Conservation (phyloP, 2,888 invertebrate species). For the Eupsilia transversa region DNA sequence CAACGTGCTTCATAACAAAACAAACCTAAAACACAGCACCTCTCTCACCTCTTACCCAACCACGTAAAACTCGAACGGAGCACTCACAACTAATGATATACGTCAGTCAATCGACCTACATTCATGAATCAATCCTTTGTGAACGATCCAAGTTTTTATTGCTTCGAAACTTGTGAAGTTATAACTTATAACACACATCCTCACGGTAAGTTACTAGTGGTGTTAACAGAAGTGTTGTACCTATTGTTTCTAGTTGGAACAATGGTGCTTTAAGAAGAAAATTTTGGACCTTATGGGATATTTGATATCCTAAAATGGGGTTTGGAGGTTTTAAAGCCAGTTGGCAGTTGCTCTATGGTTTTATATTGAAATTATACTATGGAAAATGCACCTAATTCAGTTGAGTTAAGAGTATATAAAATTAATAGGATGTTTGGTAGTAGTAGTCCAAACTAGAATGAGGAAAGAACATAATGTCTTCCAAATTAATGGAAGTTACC, state of each 20-base stretch:
- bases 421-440: background rate
- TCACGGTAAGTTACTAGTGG: slow-evolving; percentile 22
- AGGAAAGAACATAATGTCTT: background rate
- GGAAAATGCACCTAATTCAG: background rate
- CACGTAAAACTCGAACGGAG: background rate
- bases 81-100: slow-evolving; percentile 36
- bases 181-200: background rate
- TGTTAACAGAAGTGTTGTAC: slow-evolving; percentile 22
- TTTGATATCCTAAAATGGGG: too few relatives aligned
- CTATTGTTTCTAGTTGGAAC: slow-evolving; percentile 18
- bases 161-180: slow-evolving; percentile 8
- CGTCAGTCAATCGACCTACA: slow-evolving; percentile 30
- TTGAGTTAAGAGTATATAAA: background rate
- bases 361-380: too few relatives aligned
- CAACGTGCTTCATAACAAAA: background rate
- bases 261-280: slow-evolving; percentile 15
- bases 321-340: too few relatives aligned
- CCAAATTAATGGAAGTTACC: too few relatives aligned
- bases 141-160: slow-evolving; percentile 30
- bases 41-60: slow-evolving; percentile 18
- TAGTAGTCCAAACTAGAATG: background rate
- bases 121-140: slow-evolving; percentile 52
- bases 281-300: too few relatives aligned
- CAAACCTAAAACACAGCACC: background rate
- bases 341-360: too few relatives aligned